These are phyloP conservation scores for Chanos chanos DNA, from an alignment of 2,797 vertebrate genomes.

Conservation along the genomic window DNA sequence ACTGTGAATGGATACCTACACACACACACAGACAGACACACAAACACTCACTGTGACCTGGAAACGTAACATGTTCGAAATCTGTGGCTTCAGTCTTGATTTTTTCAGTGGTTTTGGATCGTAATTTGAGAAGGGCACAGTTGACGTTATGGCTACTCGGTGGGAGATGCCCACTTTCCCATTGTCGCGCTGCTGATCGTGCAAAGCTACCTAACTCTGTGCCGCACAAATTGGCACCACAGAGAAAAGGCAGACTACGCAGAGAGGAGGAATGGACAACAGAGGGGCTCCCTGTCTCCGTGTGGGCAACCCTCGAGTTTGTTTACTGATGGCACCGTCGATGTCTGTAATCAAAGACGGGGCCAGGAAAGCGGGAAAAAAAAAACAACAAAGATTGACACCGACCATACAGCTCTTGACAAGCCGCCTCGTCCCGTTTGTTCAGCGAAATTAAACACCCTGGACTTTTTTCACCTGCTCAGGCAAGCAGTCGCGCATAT, in stretches of 20 bases:
- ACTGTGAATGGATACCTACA: neutral
- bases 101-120: slow-evolving; percentile 21
- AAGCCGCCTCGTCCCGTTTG: slow-evolving; percentile 58
- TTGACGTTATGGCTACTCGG: neutral
- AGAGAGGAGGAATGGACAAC: slow-evolving; percentile 25
- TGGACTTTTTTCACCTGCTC: slow-evolving; percentile 76
- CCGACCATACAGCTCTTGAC: slow-evolving; percentile 51
- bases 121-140: slow-evolving; percentile 13
- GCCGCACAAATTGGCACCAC: too few species aligned
- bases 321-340: slow-evolving; percentile 38
- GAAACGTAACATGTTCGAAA: slow-evolving; percentile 11
- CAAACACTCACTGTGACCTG: neutral
- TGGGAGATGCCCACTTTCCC: neutral
- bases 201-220: too few species aligned
- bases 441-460: slow-evolving; percentile 74
- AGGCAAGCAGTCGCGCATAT: slow-evolving; percentile 78
- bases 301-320: slow-evolving; percentile 14
- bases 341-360: slow-evolving; percentile 53
- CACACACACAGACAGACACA: neutral
- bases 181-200: too few species aligned
- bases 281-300: slow-evolving; percentile 45
- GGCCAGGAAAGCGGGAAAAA: slow-evolving; percentile 18
- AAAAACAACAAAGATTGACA: slow-evolving; percentile 58
- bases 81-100: slow-evolving; percentile 10
- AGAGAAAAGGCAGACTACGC: slow-evolving; percentile 22